Evolutionary conservation across 2,888 invertebrate species (phyloP).

Genomic region (Drosophila maculinotata): DNA sequence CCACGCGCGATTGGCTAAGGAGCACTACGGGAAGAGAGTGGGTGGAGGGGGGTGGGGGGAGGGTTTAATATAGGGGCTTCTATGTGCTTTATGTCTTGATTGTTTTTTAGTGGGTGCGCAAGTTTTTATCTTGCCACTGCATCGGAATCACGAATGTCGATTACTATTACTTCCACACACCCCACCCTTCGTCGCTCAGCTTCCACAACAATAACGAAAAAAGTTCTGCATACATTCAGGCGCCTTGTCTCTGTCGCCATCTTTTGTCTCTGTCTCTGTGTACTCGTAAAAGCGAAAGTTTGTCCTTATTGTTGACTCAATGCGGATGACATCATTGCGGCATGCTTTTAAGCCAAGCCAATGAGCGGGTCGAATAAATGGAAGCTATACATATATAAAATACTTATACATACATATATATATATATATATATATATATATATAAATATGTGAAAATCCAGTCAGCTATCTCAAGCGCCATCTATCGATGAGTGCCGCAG

Average conservation of each 20-base stretch:
- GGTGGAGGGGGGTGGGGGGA: background rate
- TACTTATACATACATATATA: constrained; percentile 5
- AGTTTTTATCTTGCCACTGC: constrained; percentile 64
- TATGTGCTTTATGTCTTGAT: constrained; percentile 67
- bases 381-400: constrained; percentile 19
- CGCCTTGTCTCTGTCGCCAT: constrained; percentile 11
- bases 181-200: no score
- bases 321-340: constrained; percentile 65
- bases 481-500: constrained; percentile 42
- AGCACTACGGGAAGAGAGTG: no score
- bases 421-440: constrained; percentile 32
- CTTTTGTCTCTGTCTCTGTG: background rate
- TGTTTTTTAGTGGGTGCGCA: constrained; percentile 66
- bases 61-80: background rate
- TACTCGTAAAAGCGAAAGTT: constrained; percentile 64
- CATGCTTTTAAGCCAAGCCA: constrained; percentile 42
- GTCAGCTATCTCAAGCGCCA: constrained; percentile 33
- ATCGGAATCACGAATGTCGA: constrained; percentile 77
- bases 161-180: constrained; percentile 61
- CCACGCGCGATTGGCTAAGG: constrained; percentile 22
- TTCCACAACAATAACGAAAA: constrained; percentile 14
- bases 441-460: constrained; percentile 39
- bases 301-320: constrained; percentile 61
- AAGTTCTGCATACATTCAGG: constrained; percentile 71
- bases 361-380: constrained; percentile 16